phyloP scores from a whole-genome alignment of 2,888 invertebrate species.

The Cerastoderma edule region DNA sequence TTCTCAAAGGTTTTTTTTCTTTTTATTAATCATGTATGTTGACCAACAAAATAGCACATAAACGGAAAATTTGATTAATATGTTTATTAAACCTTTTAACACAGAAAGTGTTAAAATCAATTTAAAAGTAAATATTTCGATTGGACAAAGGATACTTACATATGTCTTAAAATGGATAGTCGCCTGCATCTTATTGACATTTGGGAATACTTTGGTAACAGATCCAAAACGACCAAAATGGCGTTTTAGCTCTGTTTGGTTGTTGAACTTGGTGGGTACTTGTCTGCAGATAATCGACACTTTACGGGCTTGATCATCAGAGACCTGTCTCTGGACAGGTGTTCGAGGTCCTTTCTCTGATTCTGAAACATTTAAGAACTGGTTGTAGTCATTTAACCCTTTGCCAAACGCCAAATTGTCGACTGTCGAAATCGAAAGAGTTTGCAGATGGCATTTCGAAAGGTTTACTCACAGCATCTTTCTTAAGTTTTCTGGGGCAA shows the following conservation, averaged over 20 bases:
- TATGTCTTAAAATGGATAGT: slow-evolving; percentile 87
- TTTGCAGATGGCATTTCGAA: too few relatives aligned
- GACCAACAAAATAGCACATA: too few relatives aligned
- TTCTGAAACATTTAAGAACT: slow-evolving; percentile 15
- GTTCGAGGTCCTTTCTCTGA: slow-evolving; percentile 14
- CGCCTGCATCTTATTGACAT: slow-evolving; percentile 88
- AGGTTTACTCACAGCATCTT: too few relatives aligned
- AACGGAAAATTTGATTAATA: too few relatives aligned
- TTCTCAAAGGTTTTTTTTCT: neutral
- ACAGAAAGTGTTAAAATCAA: too few relatives aligned
- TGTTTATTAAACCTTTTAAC: too few relatives aligned
- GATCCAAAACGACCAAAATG: slow-evolving; percentile 88
- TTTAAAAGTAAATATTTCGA: too few relatives aligned
- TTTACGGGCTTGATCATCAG: slow-evolving; percentile 66
- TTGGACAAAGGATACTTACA: slow-evolving; percentile 71
- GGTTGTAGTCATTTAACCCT: too few relatives aligned
- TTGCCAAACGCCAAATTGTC: too few relatives aligned
- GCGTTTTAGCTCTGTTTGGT: slow-evolving; percentile 69
- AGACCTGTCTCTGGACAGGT: slow-evolving; percentile 54
- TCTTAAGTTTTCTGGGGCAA: too few relatives aligned
- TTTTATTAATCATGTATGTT: neutral
- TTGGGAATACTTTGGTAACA: slow-evolving; percentile 88
- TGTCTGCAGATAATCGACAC: slow-evolving; percentile 79
- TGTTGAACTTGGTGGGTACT: slow-evolving; percentile 80
- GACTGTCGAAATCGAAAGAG: too few relatives aligned